Conservation (phyloP, 2,797 vertebrate genomes). For the Octomys mimax region DNA sequence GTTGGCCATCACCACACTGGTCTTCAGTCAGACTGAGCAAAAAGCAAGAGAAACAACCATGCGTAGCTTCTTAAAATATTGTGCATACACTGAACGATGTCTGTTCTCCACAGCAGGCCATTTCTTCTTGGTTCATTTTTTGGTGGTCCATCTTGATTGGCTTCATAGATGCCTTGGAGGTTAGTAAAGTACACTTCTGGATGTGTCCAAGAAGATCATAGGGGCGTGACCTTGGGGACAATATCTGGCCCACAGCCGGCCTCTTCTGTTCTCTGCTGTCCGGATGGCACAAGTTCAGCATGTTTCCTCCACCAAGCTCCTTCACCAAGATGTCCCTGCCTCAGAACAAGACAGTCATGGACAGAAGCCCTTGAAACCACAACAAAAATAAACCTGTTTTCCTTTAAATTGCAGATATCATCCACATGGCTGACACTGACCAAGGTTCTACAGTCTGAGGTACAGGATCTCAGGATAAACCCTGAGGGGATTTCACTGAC, state of each 20-base stretch:
- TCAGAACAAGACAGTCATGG: background rate
- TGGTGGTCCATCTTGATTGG: background rate
- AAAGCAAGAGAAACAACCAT: background rate
- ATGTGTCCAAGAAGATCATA: background rate
- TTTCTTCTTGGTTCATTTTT: background rate
- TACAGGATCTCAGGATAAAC: no score
- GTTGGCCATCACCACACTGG: background rate
- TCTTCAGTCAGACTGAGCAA: slow-evolving; percentile 20
- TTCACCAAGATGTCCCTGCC: background rate
- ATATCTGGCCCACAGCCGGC: rapidly evolving
- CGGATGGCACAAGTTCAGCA: background rate
- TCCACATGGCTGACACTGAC: no score
- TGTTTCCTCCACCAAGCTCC: background rate
- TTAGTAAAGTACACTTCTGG: background rate
- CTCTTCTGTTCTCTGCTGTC: background rate
- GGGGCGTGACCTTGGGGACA: background rate
- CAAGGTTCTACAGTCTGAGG: no score
- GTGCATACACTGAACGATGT: background rate
- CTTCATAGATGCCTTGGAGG: background rate
- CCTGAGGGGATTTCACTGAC: no score
- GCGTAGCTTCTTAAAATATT: background rate
- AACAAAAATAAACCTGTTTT: background rate
- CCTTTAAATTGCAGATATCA: background rate
- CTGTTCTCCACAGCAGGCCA: background rate
- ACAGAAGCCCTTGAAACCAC: background rate